Base-by-base conservation (phyloP, 2,113 vertebrate genomes). In the Athene noctua region DNA sequence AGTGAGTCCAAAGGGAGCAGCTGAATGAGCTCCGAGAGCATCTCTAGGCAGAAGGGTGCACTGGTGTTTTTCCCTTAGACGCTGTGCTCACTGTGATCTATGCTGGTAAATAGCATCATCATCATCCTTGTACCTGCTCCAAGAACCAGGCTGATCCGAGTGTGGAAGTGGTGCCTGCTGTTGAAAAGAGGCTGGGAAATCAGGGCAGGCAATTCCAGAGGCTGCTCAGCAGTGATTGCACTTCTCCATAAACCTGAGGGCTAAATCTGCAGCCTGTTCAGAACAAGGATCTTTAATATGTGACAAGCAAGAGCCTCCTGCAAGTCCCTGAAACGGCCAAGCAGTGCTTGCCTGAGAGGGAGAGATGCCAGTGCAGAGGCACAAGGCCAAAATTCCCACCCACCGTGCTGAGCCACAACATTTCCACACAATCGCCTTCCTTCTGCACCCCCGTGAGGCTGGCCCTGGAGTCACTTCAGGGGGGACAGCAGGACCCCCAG, bases 21-120 rank as follows among this genome's bases (percentile, higher is more conserved):
- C 62, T 38, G 42, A 49, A 72, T 0, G 11, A 81, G 27, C 47
- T 26, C 20, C 1, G 0, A 44, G 59, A 66, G 30, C 0, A 0
- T 40, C 75, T 86, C 52, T 20, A 38, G 42, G 42, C 34, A 36
- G 63, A 58, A 51, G 14, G 46, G 15, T 52, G 40, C 11, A 18
- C 23, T 4, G 10, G 4, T 38, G 68, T 4, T 17, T 27, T 86
- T 59, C 18, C 66, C 27, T 7, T 51, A 44, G 36, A 10, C 57
- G 9, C 38, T 12, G 44, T 20, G 25, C 14, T 63, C 25, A 22
- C 30, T 12, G 3, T 27, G 36, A 19, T 68, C 7, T 12, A 19
- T 52, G 44, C 13, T 26, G 55, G 22, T 34, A 59, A 61, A 72
- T 1, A 40, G 25, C 52, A 66, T 29, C n/a, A 21, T 40, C 40